Conservation (phyloP, 1,140 invertebrate genomes). For the Cydia splendana region DNA sequence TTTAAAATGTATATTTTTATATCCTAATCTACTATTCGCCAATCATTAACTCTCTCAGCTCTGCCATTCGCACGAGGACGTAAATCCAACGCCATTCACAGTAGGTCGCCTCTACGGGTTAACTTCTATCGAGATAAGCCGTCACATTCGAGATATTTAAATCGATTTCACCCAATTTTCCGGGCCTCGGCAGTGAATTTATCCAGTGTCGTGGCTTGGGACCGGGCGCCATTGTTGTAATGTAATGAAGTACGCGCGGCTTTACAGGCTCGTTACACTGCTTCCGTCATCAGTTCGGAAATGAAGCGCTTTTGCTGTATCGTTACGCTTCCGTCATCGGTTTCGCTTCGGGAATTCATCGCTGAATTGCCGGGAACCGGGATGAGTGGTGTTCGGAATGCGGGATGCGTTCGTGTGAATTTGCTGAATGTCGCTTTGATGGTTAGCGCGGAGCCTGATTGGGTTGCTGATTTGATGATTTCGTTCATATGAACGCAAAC, state of each 20-base stretch:
- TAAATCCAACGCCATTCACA: constrained; percentile 1
- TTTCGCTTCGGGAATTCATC: constrained; percentile 37
- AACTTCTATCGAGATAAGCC: constrained; percentile 68
- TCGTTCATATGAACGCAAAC: background rate
- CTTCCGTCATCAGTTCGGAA: constrained; percentile 55
- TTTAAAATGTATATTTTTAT: background rate
- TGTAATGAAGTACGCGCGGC: constrained; percentile 66
- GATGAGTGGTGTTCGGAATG: background rate
- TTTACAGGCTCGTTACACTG: constrained; percentile 63
- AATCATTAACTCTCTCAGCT: constrained; percentile 9
- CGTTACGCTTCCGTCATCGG: constrained; percentile 66
- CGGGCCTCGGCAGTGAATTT: constrained; percentile 71
- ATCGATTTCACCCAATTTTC: constrained; percentile 78
- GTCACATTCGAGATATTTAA: constrained; percentile 78
- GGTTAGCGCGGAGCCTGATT: background rate
- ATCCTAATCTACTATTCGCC: background rate
- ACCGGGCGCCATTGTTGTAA: constrained; percentile 71
- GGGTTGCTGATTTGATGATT: background rate
- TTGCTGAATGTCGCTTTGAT: background rate
- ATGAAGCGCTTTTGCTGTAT: constrained; percentile 67
- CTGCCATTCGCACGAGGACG: constrained; percentile 5
- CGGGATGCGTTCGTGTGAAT: background rate
- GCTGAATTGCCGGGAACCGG: constrained; percentile 1
- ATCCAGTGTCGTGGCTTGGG: constrained; percentile 64
- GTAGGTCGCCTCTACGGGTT: constrained; percentile 42